Conservation (phyloP, 2,888 invertebrate genomes). For the Spodoptera exigua region DNA sequence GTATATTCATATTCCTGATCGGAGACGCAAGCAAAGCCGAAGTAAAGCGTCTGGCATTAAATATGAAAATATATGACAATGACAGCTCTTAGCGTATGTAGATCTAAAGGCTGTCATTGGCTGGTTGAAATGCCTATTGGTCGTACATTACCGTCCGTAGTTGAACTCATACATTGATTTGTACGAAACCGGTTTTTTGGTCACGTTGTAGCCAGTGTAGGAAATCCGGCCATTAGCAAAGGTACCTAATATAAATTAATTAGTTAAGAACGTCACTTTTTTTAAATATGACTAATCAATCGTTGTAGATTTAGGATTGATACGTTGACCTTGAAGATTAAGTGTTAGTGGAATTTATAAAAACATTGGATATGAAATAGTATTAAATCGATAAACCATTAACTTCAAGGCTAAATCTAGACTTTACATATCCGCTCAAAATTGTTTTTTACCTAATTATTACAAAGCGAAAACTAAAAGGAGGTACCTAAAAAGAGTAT, state of each 20-base stretch:
- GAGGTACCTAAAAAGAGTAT: too few species aligned
- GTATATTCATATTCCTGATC: too few species aligned
- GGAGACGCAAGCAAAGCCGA: background rate
- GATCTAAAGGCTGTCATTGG: slow-evolving; percentile 2
- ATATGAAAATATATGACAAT: slow-evolving; percentile 2
- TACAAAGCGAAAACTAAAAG: too few species aligned
- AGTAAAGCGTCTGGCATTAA: background rate
- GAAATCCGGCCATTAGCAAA: slow-evolving; percentile 45
- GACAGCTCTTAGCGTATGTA: slow-evolving; percentile 13
- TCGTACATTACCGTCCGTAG: slow-evolving; percentile 1
- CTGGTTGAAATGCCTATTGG: slow-evolving; percentile 7
- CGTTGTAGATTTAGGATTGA: background rate
- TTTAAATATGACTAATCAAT: background rate
- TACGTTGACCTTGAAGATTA: slow-evolving; percentile 2
- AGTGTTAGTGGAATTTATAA: too few species aligned
- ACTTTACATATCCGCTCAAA: too few species aligned
- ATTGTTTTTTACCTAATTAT: too few species aligned
- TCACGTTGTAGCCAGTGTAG: slow-evolving; percentile 28
- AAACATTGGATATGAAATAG: too few species aligned
- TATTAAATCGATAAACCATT: too few species aligned
- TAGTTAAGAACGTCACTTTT: slow-evolving; percentile 2
- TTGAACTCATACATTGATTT: too few species aligned
- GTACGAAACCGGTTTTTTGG: slow-evolving; percentile 26
- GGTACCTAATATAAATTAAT: slow-evolving; percentile 7
- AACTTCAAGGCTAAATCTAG: too few species aligned